These are phyloP conservation scores for Cynopterus brachyotis DNA, from an alignment of 2,113 vertebrate species.

Conservation along the genomic window DNA sequence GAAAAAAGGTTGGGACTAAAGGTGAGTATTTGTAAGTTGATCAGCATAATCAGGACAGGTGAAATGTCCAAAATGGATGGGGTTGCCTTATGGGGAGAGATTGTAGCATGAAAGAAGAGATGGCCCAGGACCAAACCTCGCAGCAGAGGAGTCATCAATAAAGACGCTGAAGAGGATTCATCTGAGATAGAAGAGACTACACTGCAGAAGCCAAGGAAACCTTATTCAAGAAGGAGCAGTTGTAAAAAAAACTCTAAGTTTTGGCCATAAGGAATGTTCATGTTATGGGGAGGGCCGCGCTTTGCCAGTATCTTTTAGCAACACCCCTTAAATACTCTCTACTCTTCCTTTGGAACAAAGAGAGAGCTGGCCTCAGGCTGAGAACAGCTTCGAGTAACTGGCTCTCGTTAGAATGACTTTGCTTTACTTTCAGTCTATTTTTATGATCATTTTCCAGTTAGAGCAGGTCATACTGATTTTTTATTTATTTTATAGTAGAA, in stretches of 20 bases:
- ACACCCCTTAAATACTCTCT: background rate
- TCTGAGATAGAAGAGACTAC: background rate
- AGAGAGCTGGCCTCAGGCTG: background rate
- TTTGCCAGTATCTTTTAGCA: background rate
- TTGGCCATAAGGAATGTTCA: background rate
- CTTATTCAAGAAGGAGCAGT: background rate
- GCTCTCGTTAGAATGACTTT: background rate
- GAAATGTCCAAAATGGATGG: background rate
- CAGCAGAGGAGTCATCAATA: background rate
- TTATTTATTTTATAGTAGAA: background rate
- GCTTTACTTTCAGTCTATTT: background rate
- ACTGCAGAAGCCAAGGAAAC: background rate
- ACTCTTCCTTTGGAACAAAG: background rate
- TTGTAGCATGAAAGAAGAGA: background rate
- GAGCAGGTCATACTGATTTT: background rate
- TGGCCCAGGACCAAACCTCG: background rate
- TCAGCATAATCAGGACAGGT: background rate
- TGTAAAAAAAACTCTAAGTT: background rate
- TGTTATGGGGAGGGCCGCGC: background rate
- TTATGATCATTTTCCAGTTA: background rate
- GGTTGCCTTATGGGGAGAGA: background rate
- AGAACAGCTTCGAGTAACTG: background rate
- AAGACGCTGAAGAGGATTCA: background rate
- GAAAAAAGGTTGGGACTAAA: background rate
- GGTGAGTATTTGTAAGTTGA: background rate